Percentiles rank a stretch among this genome's conserved stretches.
Conservation (phyloP, 2,888 invertebrate species). For the Macrophya alboannulata region DNA sequence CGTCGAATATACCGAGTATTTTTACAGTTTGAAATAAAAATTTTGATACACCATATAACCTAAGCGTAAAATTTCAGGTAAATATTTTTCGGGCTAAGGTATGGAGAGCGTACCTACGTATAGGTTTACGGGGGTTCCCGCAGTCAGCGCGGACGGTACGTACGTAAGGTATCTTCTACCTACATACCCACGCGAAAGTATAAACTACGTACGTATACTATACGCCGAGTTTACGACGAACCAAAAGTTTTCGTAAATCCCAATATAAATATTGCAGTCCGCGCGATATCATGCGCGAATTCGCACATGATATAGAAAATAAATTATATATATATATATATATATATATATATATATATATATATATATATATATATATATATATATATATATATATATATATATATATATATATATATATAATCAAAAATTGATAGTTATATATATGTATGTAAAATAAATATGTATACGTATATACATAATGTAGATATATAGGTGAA, state of each 20-base stretch:
- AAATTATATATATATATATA: no score
- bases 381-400: no score
- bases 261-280: background rate
- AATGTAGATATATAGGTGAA: no score
- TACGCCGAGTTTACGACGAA: constrained; percentile 40
- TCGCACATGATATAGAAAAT: no score
- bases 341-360: no score
- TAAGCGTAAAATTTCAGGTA: background rate
- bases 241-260: constrained; percentile 3
- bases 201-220: background rate
- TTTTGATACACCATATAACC: background rate
- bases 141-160: background rate
- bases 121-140: constrained; percentile 4
- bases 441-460: no score
- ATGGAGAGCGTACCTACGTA: background rate
- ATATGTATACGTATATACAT: no score
- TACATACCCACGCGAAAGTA: no score
- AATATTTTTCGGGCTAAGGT: constrained; percentile 11
- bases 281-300: background rate
- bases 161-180: no score
- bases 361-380: no score
- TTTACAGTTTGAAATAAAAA: constrained; percentile 28
- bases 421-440: no score
- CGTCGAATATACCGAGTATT: background rate
- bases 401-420: no score